phyloP scores from a whole-genome alignment of 2,113 vertebrate species.

The Pseudolaguvia tuberculata region DNA sequence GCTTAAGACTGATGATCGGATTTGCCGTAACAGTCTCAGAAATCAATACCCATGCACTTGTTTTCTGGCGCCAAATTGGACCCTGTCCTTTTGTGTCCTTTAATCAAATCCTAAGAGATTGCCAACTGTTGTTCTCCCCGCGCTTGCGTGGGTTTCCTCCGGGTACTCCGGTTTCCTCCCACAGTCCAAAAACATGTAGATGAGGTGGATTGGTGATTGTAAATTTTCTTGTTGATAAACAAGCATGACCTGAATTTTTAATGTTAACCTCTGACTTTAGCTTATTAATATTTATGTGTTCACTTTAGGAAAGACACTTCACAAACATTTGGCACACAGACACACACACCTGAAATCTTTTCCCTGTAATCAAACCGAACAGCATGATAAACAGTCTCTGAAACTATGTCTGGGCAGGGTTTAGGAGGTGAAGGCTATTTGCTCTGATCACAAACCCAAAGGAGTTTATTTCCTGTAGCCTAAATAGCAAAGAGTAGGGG shows the following conservation, averaged over 20 bases:
- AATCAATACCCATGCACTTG: constrained; percentile 25
- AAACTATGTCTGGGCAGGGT: constrained; percentile 8
- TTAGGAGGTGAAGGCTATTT: constrained; percentile 29
- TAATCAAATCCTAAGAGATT: not conserved
- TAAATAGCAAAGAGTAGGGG: constrained; percentile 1
- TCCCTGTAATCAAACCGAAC: constrained; percentile 24
- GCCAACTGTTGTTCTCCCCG: too few species aligned
- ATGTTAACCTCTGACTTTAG: not conserved
- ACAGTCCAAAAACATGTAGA: too few species aligned
- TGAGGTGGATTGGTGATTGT: not conserved
- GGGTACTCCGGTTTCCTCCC: too few species aligned
- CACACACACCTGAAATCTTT: constrained; percentile 31
- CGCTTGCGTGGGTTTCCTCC: too few species aligned
- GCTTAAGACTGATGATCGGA: not conserved
- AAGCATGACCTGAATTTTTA: not conserved
- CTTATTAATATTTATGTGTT: not conserved
- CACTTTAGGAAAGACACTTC: not conserved
- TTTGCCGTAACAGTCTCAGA: constrained; percentile 2
- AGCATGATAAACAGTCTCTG: constrained; percentile 27
- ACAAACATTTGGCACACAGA: not conserved
- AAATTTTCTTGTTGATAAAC: constrained; percentile 10
- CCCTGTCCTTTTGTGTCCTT: not conserved
- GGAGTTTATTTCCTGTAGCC: constrained; percentile 32
- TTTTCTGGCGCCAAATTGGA: not conserved
- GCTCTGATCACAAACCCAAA: constrained; percentile 21